These are phyloP conservation scores for Berghia stephanieae DNA, from an alignment of 1,140 invertebrate genomes.

Conservation along the genomic window DNA sequence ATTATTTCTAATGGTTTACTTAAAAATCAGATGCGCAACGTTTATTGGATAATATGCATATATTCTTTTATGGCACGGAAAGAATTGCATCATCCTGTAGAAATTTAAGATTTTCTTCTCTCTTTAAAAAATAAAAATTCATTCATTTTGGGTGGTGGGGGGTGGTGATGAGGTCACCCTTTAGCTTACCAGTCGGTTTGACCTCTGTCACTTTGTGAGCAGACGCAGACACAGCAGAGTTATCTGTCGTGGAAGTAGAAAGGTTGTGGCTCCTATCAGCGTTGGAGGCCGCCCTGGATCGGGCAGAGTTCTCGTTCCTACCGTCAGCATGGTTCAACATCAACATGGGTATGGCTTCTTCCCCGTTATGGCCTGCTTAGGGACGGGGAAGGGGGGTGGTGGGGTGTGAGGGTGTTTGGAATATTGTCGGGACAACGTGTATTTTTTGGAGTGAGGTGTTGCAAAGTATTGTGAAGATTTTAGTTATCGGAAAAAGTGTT, in stretches of 20 bases:
- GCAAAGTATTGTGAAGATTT: conserved; percentile 23
- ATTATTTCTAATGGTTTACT: no score
- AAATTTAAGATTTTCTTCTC: no score
- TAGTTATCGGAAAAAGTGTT: not conserved
- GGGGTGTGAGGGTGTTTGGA: not conserved
- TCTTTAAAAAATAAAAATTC: no score
- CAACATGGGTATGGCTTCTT: conserved; percentile 68
- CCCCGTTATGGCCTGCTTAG: conserved; percentile 58
- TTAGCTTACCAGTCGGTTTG: conserved; percentile 46
- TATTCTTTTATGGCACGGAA: no score
- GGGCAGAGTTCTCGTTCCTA: conserved; percentile 51
- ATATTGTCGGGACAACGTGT: no score
- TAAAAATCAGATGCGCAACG: no score
- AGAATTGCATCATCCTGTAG: no score
- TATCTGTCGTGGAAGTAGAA: conserved; percentile 52
- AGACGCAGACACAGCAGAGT: conserved; percentile 58
- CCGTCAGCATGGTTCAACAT: conserved; percentile 67
- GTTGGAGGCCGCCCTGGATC: conserved; percentile 47
- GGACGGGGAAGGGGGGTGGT: not conserved
- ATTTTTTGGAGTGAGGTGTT: no score
- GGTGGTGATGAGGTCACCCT: not conserved
- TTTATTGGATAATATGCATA: no score
- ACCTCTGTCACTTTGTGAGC: conserved; percentile 58
- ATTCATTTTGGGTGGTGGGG: not conserved
- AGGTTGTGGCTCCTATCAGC: conserved; percentile 28